Evolutionary conservation across 37 sponge, comb jelly and placozoan genomes (phyloP).

Genomic region (Haliclona indistincta): DNA sequence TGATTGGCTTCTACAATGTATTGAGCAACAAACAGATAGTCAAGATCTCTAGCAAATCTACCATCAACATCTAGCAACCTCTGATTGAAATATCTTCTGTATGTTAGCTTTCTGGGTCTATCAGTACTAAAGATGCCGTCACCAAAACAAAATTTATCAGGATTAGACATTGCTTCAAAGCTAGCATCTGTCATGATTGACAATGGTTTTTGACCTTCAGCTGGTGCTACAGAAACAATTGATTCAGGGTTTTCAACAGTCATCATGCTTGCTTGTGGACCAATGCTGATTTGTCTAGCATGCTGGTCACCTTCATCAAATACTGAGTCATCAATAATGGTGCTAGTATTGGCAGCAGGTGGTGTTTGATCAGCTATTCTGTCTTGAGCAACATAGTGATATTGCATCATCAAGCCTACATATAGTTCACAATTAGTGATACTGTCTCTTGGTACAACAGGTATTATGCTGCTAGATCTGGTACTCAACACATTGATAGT

Average conservation of each 20-base stretch:
- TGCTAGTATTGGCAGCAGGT: neutral
- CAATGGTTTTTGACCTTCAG: slow-evolving; percentile 24
- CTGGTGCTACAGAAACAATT: slow-evolving; percentile 3
- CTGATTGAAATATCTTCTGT: slow-evolving; percentile 34
- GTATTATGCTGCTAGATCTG: no score
- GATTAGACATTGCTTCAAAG: slow-evolving; percentile 32
- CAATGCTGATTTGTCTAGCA: slow-evolving; percentile 15
- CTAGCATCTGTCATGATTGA: slow-evolving; percentile 16
- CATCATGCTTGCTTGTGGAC: slow-evolving; percentile 10
- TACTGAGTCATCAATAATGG: neutral
- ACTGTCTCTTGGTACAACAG: no score
- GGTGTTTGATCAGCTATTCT: no score
- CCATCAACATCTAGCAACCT: slow-evolving; percentile 25
- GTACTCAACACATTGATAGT: no score
- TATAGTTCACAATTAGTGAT: no score
- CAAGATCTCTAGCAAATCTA: slow-evolving; percentile 29
- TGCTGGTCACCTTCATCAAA: slow-evolving; percentile 20
- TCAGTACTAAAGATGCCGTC: slow-evolving; percentile 13
- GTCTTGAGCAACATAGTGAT: no score
- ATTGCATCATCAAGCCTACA: no score
- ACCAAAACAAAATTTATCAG: slow-evolving; percentile 28
- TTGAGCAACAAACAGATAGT: slow-evolving; percentile 32
- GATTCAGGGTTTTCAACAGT: slow-evolving; percentile 27
- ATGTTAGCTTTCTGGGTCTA: slow-evolving; percentile 9
- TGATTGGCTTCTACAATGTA: slow-evolving; percentile 35